A percentile compares a stretch with the other conserved stretches of the same genome.
Evolutionary conservation across 2,888 invertebrate genomes (phyloP).

Genomic region (Amaurobius ferox): DNA sequence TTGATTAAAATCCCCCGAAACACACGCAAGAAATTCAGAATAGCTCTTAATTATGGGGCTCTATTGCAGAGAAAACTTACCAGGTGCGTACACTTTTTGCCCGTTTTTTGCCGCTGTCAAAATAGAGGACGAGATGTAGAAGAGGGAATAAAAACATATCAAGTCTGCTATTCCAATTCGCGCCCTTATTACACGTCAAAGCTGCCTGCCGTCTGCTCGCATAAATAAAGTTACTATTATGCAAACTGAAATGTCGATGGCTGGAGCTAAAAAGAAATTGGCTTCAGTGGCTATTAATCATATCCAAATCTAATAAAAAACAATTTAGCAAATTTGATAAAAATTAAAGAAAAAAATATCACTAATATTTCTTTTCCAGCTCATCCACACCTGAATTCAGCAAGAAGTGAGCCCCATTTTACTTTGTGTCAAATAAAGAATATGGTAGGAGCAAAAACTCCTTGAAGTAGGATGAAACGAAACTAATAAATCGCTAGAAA

Average conservation of each 20-base stretch:
- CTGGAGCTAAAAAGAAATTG: neutral
- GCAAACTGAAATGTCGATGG: neutral
- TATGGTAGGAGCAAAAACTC: too few species aligned
- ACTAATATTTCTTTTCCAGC: too few species aligned
- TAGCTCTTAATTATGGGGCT: conserved; percentile 70
- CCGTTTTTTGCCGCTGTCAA: conserved; percentile 62
- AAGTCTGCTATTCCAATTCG: conserved; percentile 16
- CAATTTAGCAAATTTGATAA: too few species aligned
- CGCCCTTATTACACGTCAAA: conserved; percentile 11
- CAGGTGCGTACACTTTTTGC: conserved; percentile 60
- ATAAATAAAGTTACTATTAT: conserved; percentile 2
- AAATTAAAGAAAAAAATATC: too few species aligned
- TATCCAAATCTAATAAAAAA: neutral
- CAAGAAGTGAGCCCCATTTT: too few species aligned
- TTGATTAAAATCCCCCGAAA: conserved; percentile 72
- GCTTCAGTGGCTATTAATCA: neutral
- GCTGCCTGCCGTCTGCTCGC: neutral
- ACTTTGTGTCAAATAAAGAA: too few species aligned
- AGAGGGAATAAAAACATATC: conserved; percentile 62
- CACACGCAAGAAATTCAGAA: conserved; percentile 71
- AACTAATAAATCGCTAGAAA: too few species aligned
- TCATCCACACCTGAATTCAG: too few species aligned
- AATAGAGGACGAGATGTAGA: conserved; percentile 62
- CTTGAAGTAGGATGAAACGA: too few species aligned
- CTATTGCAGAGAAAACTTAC: conserved; percentile 65